These are phyloP conservation scores for Lepidocyrtoides sp. DNA, from an alignment of 2,888 invertebrate species.

Conservation along the genomic window DNA sequence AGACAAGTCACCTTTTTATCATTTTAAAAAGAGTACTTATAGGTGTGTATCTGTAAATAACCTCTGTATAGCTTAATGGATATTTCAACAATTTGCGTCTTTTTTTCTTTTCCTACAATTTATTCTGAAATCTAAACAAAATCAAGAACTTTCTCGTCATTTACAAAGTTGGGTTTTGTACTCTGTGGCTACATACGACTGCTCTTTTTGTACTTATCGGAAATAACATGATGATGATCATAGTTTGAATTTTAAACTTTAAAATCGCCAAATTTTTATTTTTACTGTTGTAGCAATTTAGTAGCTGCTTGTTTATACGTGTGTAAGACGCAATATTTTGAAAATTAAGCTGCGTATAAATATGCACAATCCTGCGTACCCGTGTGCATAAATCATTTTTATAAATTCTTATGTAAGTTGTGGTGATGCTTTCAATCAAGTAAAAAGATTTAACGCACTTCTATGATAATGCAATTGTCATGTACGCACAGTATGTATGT, in stretches of 20 bases:
- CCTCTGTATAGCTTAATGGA: not conserved
- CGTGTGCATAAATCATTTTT: not conserved
- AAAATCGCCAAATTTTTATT: not conserved
- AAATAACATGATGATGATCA: not conserved
- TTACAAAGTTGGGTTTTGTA: not conserved
- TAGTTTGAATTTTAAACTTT: too few species aligned
- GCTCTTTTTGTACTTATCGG: constrained; percentile 1
- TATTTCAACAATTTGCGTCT: not conserved
- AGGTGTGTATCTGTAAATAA: not conserved
- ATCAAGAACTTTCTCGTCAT: constrained; percentile 37
- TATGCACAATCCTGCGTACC: too few species aligned
- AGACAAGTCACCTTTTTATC: too few species aligned
- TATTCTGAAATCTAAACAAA: constrained; percentile 24
- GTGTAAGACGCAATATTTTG: not conserved
- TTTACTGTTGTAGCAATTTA: not conserved
- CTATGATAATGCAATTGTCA: not conserved
- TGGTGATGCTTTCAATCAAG: not conserved
- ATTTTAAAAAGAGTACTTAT: not conserved
- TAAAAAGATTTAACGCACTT: not conserved
- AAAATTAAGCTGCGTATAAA: too few species aligned
- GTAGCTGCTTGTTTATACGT: not conserved
- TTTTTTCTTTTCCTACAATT: constrained; percentile 21
- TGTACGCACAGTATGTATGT: constrained; percentile 6
- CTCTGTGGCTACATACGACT: not conserved
- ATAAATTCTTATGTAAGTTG: not conserved